These are phyloP conservation scores for Diaprepes abbreviatus DNA, from an alignment of 2,888 invertebrate species.

Conservation along the genomic window DNA sequence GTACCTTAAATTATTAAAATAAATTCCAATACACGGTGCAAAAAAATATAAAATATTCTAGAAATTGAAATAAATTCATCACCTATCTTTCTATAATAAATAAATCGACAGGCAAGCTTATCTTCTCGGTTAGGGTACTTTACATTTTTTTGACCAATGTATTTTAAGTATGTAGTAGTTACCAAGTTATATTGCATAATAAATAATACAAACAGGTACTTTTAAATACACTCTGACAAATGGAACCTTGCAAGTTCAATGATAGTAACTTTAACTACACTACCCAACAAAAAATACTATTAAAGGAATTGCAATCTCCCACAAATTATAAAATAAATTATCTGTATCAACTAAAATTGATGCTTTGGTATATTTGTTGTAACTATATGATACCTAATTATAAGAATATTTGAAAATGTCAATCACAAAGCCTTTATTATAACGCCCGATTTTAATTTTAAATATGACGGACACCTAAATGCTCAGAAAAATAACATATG, in stretches of 20 bases:
- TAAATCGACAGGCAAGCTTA: too few relatives aligned
- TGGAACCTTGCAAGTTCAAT: background rate
- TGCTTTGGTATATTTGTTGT: constrained; percentile 15
- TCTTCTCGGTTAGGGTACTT: too few relatives aligned
- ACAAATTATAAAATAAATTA: background rate
- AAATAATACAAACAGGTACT: constrained; percentile 17
- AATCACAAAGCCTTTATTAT: too few relatives aligned
- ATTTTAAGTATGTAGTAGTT: background rate
- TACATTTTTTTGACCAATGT: background rate
- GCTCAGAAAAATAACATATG: too few relatives aligned
- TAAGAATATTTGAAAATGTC: constrained; percentile 5
- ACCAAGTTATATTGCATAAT: background rate
- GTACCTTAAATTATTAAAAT: background rate
- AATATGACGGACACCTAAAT: too few relatives aligned
- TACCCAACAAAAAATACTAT: background rate
- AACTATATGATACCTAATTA: background rate
- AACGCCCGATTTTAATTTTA: too few relatives aligned
- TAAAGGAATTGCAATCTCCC: background rate
- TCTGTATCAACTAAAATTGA: background rate
- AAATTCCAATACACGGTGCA: background rate
- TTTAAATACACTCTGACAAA: constrained; percentile 1
- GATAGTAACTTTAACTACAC: background rate
- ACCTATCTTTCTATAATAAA: too few relatives aligned
- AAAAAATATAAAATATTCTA: background rate
- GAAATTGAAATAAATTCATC: too few relatives aligned